phyloP scores from a whole-genome alignment of 2,888 invertebrate species.

The Meiosimyza decipiens region DNA sequence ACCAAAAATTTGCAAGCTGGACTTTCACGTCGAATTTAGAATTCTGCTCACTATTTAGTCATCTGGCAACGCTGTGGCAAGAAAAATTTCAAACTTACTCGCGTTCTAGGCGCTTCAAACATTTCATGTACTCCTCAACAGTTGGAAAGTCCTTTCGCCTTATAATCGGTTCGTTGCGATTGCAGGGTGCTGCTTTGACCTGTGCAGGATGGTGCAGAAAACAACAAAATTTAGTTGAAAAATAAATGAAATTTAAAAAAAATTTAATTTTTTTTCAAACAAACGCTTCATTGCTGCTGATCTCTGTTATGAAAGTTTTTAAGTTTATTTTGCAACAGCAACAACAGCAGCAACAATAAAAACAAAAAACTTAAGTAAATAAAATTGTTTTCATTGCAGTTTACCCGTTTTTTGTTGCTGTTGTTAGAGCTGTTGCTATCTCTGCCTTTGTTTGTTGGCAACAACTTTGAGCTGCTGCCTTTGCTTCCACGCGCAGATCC shows the following conservation, averaged over 20 bases:
- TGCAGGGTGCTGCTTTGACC: conserved; percentile 23
- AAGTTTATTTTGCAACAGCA: too few species aligned
- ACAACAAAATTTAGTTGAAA: too few species aligned
- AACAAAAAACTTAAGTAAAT: too few species aligned
- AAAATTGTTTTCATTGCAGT: neutral
- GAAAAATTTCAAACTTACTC: conserved; percentile 44
- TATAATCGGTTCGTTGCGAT: conserved; percentile 13
- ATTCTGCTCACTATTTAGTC: too few species aligned
- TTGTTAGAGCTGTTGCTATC: neutral
- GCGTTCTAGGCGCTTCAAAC: conserved; percentile 57
- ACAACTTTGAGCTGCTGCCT: conserved; percentile 7
- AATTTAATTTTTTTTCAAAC: too few species aligned
- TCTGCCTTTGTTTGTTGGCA: neutral
- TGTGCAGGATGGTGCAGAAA: neutral
- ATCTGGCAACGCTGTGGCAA: too few species aligned
- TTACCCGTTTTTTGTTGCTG: conserved; percentile 19
- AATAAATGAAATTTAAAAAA: too few species aligned
- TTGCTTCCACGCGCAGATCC: neutral
- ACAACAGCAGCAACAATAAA: too few species aligned
- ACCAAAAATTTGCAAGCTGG: too few species aligned
- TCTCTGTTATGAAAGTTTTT: too few species aligned
- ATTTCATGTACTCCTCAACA: conserved; percentile 55
- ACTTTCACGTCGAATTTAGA: too few species aligned
- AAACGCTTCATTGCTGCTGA: too few species aligned
- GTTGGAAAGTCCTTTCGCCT: conserved; percentile 52